phyloP scores from a whole-genome alignment of 2,888 invertebrate species.

The Zonitis immaculata region DNA sequence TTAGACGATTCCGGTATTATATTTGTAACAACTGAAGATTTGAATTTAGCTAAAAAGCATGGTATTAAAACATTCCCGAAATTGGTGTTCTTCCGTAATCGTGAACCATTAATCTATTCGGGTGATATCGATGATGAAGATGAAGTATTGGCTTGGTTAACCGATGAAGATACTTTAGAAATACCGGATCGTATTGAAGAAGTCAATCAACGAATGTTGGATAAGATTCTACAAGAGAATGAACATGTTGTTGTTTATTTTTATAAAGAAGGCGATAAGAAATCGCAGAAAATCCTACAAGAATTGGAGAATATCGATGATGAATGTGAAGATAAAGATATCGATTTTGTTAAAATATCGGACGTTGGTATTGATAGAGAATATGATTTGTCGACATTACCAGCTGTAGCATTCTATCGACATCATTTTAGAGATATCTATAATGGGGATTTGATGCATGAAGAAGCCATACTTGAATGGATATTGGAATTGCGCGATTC shows the following conservation, averaged over 20 bases:
- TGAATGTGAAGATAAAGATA: constrained; percentile 86
- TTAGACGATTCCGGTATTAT: constrained; percentile 89
- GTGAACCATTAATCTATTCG: constrained; percentile 75
- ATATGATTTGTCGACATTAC: constrained; percentile 77
- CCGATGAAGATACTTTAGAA: constrained; percentile 84
- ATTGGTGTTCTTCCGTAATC: constrained; percentile 86
- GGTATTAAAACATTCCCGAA: constrained; percentile 81
- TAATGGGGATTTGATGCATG: constrained; percentile 84
- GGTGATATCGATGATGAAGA: constrained; percentile 89
- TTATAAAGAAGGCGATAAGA: constrained; percentile 86
- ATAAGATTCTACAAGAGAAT: constrained; percentile 81
- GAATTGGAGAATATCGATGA: constrained; percentile 91
- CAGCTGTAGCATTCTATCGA: constrained; percentile 81
- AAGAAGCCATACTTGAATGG: constrained; percentile 86
- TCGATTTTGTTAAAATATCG: constrained; percentile 88
- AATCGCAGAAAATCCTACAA: constrained; percentile 80
- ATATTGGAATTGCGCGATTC: constrained; percentile 79
- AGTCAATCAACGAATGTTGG: constrained; percentile 84
- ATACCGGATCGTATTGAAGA: constrained; percentile 92
- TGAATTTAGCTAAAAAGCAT: constrained; percentile 72
- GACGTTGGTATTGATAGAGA: constrained; percentile 83
- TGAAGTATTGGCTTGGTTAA: constrained; percentile 85
- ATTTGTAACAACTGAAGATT: constrained; percentile 89
- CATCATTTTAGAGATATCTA: constrained; percentile 86
- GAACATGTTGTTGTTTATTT: constrained; percentile 89